Percentiles rank a stretch among this genome's conserved stretches.
These are phyloP conservation scores for Rhabdomys dilectus DNA, from an alignment of 2,113 vertebrate genomes.

Conservation along the genomic window DNA sequence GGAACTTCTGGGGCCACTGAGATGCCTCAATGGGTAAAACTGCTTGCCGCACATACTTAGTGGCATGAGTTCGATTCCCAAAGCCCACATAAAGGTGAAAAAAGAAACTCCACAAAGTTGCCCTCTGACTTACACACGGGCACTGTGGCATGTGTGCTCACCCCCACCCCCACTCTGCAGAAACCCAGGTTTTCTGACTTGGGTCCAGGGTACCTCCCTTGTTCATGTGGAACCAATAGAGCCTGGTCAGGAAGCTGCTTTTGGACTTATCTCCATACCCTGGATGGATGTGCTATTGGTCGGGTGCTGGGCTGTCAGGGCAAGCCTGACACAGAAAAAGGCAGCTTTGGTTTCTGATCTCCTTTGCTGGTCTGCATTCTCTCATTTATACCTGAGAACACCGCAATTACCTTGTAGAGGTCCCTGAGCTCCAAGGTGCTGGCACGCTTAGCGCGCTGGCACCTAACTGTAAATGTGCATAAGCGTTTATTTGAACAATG, in stretches of 20 bases:
- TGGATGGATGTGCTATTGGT: neutral
- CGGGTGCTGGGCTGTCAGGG: neutral
- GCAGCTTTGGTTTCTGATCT: neutral
- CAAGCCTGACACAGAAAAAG: neutral
- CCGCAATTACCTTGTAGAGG: neutral
- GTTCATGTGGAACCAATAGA: neutral
- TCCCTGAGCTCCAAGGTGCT: neutral
- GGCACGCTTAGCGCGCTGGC: neutral
- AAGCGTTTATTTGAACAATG: conserved; percentile 1
- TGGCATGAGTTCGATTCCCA: neutral
- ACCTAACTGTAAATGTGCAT: neutral
- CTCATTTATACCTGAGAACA: neutral
- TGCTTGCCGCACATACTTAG: no score
- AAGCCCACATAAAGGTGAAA: neutral
- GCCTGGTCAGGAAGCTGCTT: neutral
- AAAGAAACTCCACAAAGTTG: neutral
- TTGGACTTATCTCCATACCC: neutral
- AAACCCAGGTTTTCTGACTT: neutral
- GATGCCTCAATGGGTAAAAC: neutral
- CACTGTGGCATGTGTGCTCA: neutral
- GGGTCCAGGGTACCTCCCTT: neutral
- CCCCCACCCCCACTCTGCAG: neutral
- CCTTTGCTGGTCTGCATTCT: neutral
- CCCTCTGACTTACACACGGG: neutral
- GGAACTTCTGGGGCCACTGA: neutral